phyloP scores from a whole-genome alignment of 2,888 invertebrate genomes.

The Cosmia trapezina region DNA sequence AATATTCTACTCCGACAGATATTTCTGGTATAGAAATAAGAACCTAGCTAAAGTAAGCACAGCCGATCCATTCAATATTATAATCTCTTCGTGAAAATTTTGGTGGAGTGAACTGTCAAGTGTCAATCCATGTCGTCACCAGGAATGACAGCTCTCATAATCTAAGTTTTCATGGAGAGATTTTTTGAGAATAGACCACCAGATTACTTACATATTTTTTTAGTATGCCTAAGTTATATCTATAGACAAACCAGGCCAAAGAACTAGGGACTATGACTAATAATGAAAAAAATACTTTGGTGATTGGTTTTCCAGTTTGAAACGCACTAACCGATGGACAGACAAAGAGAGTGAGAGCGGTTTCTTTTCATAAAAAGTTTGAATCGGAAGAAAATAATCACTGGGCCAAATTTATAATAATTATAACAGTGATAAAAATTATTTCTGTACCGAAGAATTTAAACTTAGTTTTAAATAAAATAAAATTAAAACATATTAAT shows the following conservation, averaged over 20 bases:
- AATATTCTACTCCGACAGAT: neutral
- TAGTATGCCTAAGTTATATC: neutral
- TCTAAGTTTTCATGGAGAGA: too few species aligned
- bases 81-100: neutral
- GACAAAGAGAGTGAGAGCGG: neutral
- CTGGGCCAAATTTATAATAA: neutral
- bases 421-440: neutral
- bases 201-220: neutral
- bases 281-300: too few species aligned
- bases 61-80: neutral
- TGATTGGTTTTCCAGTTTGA: neutral
- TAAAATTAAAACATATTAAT: constrained; percentile 11
- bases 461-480: neutral
- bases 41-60: neutral
- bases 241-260: neutral
- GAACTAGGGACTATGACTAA: too few species aligned
- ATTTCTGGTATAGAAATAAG: neutral
- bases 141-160: neutral
- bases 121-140: too few species aligned
- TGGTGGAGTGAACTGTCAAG: neutral
- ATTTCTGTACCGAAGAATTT: neutral
- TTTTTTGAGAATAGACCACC: neutral
- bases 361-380: neutral
- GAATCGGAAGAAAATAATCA: neutral
- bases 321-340: neutral